Base-by-base conservation (phyloP, 2,888 invertebrate genomes). In the Amphiduros pacificus region DNA sequence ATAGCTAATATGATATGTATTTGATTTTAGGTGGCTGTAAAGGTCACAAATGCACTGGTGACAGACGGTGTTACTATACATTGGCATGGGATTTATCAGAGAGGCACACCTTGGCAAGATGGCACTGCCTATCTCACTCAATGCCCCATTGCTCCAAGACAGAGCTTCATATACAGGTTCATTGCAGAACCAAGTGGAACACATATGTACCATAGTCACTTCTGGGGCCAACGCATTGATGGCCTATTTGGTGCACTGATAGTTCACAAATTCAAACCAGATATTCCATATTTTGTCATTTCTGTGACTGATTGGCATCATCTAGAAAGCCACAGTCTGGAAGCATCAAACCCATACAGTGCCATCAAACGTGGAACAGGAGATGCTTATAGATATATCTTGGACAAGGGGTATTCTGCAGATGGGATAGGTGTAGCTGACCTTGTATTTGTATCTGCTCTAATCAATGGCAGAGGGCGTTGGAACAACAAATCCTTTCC, bases 51-150 rank as follows among this genome's bases (percentile, higher is more conserved):
- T 27, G 17, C 20, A n/a, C 50, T 77, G 17, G 52, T 53, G 2
- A 68, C 69, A 4, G 65, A 70, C 2, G 59, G 65, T 1, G 58
- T 72, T 6, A 69, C 73, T 17, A 64, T 77, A 5, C 77, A 77
- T 62, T 76, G 76, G 77, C 76, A 77, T 58, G 77, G 77, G 0
- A 62, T 77, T 6, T 73, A 69, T 41, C 74, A 75, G 63, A 28
- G n/a, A 5, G 69, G 62, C 0, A 74, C 73, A 4, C 74, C 75
- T 1, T 73, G 66, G 64, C 71, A 70, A 69, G 74, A 74, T 58
- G 74, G 74, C 0, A 69, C 70, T 14, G 68, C 73, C 5, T 73
- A 65, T 29, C 64, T 75, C 6, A 68, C 71, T 11, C 77, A 77
- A 64, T 77, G 77, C 40, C 77, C 77, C 3, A 76, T 77, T 6